Conservation (phyloP, 1,140 invertebrate genomes). For the Stegodyphus mimosarum region DNA sequence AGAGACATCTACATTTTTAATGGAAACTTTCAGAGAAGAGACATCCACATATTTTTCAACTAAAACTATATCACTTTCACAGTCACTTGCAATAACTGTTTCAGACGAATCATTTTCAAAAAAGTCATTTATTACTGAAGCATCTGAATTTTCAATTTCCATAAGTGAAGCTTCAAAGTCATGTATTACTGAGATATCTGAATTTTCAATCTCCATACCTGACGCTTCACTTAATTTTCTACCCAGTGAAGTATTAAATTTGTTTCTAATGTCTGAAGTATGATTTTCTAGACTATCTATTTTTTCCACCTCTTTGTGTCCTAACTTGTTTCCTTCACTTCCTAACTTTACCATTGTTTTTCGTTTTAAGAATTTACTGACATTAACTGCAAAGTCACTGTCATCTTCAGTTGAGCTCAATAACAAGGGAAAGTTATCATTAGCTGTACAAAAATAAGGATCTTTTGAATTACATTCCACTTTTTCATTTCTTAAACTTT, state of each 20-base stretch:
- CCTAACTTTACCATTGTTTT: background rate
- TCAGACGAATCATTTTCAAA: background rate
- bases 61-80: slow-evolving; percentile 18
- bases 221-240: no score
- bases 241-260: no score
- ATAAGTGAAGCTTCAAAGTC: background rate
- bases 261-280: no score
- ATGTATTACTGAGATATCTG: no score
- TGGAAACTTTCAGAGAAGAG: background rate
- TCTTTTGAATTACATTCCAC: background rate
- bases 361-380: slow-evolving; percentile 40
- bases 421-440: slow-evolving; percentile 24
- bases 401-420: slow-evolving; percentile 23
- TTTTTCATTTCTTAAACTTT: background rate
- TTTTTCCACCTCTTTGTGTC: background rate
- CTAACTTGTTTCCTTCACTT: background rate
- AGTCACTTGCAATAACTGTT: slow-evolving; percentile 19
- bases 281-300: background rate
- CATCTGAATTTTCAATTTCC: background rate
- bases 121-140: background rate
- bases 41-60: background rate
- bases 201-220: no score
- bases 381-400: slow-evolving; percentile 1
- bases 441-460: slow-evolving; percentile 5
- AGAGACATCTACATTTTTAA: background rate